phyloP scores from a whole-genome alignment of 1,140 invertebrate genomes.

The Eurosta solidaginis region DNA sequence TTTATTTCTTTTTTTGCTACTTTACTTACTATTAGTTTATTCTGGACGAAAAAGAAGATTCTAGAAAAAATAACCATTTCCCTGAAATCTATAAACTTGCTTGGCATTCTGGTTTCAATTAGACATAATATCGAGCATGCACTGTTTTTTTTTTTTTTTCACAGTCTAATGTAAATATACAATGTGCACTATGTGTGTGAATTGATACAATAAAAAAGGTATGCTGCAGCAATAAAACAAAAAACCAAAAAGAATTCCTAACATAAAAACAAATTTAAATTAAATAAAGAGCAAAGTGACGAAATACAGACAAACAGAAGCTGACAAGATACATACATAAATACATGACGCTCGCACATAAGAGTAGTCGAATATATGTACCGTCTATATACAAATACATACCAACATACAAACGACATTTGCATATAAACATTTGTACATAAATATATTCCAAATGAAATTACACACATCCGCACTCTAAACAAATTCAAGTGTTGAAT shows the following conservation, averaged over 20 bases:
- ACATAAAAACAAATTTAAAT: conserved; percentile 23
- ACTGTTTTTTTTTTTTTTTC: no score
- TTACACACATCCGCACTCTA: not conserved
- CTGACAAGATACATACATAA: conserved; percentile 19
- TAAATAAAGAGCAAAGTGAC: conserved; percentile 27
- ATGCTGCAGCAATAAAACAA: not conserved
- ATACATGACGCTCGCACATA: no score
- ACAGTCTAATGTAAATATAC: no score
- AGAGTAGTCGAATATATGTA: no score
- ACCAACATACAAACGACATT: not conserved
- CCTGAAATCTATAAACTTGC: no score
- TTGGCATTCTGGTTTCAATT: no score
- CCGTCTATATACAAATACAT: not conserved
- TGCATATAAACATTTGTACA: not conserved
- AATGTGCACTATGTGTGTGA: not conserved
- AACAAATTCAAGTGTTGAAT: not conserved
- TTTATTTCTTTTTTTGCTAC: no score
- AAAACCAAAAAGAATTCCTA: no score
- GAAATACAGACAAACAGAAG: conserved; percentile 25
- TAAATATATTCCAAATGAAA: not conserved
- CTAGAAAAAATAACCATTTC: no score
- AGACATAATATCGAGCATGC: no score
- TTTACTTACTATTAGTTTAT: no score
- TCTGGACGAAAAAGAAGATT: no score
- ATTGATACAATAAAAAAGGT: not conserved